Conservation (phyloP, 2,888 invertebrate genomes). For the Mylabris sibirica region DNA sequence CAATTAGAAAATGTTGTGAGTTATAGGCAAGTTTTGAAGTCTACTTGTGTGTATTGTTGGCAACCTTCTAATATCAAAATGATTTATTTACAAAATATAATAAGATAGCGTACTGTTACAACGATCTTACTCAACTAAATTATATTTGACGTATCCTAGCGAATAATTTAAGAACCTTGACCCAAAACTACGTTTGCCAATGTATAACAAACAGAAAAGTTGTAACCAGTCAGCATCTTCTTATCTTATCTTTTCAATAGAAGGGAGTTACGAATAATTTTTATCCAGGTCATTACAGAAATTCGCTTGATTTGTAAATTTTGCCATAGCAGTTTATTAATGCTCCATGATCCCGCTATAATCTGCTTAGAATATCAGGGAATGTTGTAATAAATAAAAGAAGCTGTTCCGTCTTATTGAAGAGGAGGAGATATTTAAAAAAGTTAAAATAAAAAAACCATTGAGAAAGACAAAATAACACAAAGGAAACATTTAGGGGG, state of each 20-base stretch:
- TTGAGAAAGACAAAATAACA: slow-evolving; percentile 29
- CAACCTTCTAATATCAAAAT: background rate
- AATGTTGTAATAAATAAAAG: background rate
- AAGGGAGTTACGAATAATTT: background rate
- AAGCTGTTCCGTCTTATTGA: background rate
- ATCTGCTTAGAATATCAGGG: background rate
- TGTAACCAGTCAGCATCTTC: background rate
- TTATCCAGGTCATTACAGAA: background rate
- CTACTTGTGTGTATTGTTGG: slow-evolving; percentile 5
- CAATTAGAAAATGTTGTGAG: background rate
- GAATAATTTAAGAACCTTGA: background rate
- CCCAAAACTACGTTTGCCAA: background rate
- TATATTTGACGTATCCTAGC: too few species aligned
- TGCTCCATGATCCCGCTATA: background rate
- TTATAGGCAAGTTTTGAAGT: background rate
- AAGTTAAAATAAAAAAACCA: background rate
- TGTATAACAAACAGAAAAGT: background rate
- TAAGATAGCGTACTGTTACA: background rate
- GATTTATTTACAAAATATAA: background rate
- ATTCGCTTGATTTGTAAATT: background rate
- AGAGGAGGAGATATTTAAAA: background rate
- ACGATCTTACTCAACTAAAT: background rate
- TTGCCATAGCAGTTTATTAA: background rate
- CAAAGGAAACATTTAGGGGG: slow-evolving; percentile 30
- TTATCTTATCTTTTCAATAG: background rate